phyloP scores from a whole-genome alignment of 2,888 invertebrate genomes.

The Drosophila fulvimacula region DNA sequence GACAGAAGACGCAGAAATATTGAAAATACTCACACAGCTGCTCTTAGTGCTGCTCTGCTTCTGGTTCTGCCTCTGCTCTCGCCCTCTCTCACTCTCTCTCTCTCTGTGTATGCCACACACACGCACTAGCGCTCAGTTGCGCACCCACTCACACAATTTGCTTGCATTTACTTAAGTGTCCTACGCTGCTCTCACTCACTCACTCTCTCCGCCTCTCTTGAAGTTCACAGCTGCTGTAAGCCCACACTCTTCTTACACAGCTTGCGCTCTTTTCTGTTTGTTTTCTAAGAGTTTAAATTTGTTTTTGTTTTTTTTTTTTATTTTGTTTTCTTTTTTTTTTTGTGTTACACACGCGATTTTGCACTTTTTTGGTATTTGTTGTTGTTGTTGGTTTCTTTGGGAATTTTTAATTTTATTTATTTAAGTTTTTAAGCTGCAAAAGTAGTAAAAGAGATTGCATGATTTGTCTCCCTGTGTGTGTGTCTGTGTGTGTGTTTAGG shows the following conservation, averaged over 20 bases:
- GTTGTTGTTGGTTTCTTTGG: conserved; percentile 16
- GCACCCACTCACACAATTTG: conserved; percentile 9
- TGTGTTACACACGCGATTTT: conserved; percentile 39
- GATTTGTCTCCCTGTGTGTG: conserved; percentile 11
- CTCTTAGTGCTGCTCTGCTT: conserved; percentile 17
- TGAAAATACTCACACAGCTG: conserved; percentile 53
- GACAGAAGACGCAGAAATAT: conserved; percentile 43
- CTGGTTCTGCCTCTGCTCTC: conserved; percentile 2
- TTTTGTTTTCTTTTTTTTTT: not conserved
- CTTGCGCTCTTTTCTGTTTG: conserved; percentile 7
- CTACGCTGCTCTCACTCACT: conserved; percentile 13
- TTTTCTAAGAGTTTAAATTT: conserved; percentile 8
- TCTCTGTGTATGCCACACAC: not conserved
- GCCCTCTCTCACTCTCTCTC: not conserved
- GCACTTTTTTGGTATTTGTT: conserved; percentile 28
- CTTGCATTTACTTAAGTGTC: conserved; percentile 4
- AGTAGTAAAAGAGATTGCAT: conserved; percentile 38
- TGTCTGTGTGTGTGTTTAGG: conserved; percentile 18
- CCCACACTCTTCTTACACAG: not conserved
- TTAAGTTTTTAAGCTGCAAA: conserved; percentile 49
- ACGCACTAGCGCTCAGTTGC: not conserved
- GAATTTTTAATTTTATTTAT: conserved; percentile 29
- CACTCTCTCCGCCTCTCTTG: not conserved
- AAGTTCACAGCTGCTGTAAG: conserved; percentile 3
- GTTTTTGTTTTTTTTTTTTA: not conserved